Evolutionary conservation across 2,797 vertebrate species (phyloP).

Genomic region (Pseudochirops cupreus): DNA sequence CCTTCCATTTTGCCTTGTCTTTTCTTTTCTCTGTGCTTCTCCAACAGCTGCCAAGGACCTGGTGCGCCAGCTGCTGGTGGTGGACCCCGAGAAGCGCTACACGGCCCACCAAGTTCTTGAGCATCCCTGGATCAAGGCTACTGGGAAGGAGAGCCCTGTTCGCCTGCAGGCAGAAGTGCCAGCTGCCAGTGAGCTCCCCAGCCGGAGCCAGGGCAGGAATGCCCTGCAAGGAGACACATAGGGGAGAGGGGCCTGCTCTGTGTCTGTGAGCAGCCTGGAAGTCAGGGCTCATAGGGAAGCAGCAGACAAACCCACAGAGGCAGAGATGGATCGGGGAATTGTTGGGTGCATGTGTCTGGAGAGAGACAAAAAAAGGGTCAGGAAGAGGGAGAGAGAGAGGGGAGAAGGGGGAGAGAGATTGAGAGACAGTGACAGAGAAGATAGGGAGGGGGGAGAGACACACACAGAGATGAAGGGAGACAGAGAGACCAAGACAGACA

Average conservation of each 20-base stretch:
- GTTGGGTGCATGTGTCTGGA: not conserved
- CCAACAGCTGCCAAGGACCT: conserved; percentile 93
- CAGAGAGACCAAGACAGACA: not conserved
- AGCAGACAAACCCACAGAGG: not conserved
- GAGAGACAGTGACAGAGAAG: not conserved
- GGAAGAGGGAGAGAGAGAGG: not conserved
- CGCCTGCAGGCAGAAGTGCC: conserved; percentile 84
- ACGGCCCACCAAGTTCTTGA: conserved; percentile 92
- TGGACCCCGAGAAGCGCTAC: conserved; percentile 91
- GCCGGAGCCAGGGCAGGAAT: conserved; percentile 79
- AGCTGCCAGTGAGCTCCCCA: conserved; percentile 80
- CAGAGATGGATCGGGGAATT: not conserved
- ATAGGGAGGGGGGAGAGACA: no score
- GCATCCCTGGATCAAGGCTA: conserved; percentile 93
- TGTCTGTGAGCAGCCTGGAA: fast-evolving
- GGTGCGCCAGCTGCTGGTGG: conserved; percentile 91
- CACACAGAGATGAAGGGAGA: not conserved
- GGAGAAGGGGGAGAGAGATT: not conserved
- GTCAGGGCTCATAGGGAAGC: not conserved
- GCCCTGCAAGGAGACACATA: conserved; percentile 38
- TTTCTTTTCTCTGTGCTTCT: conserved; percentile 8
- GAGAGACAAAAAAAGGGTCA: not conserved
- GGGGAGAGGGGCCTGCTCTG: not conserved
- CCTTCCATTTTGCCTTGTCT: not conserved
- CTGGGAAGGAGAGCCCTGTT: conserved; percentile 83